A percentile compares a stretch with the other conserved stretches of the same genome.
Conservation (phyloP, 2,888 invertebrate genomes). For the Microctonus brassicae region DNA sequence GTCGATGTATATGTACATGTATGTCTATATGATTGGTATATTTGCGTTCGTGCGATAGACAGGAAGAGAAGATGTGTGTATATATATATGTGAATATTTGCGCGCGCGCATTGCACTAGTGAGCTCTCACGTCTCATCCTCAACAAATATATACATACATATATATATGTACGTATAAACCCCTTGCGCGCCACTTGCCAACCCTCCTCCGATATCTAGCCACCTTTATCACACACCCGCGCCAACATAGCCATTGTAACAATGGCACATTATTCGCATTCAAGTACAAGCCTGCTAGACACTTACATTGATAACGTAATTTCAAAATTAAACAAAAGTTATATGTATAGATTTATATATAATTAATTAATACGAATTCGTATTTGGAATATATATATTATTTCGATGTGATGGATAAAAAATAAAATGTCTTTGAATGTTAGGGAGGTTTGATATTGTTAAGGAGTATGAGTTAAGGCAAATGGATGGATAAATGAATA, state of each 20-base stretch:
- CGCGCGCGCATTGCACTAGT: neutral
- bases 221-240: conserved; percentile 28
- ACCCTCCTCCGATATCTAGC: conserved; percentile 13
- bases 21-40: neutral
- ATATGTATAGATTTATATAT: no score
- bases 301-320: conserved; percentile 49
- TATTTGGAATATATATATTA: neutral
- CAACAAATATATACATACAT: no score
- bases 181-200: neutral
- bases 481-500: neutral
- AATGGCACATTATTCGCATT: conserved; percentile 58
- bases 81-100: no score
- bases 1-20: conserved; percentile 49
- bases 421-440: conserved; percentile 42
- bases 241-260: conserved; percentile 45
- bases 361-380: no score
- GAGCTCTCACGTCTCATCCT: conserved; percentile 34
- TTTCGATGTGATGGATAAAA: conserved; percentile 32
- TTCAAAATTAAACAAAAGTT: conserved; percentile 47
- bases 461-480: no score
- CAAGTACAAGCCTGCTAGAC: conserved; percentile 36
- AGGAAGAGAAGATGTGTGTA: no score
- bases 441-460: neutral
- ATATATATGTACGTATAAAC: no score
- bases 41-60: conserved; percentile 19